Percentiles rank a stretch among this genome's conserved stretches.
Evolutionary conservation across 2,888 invertebrate species (phyloP).

Genomic region (Pherbina coryleti): DNA sequence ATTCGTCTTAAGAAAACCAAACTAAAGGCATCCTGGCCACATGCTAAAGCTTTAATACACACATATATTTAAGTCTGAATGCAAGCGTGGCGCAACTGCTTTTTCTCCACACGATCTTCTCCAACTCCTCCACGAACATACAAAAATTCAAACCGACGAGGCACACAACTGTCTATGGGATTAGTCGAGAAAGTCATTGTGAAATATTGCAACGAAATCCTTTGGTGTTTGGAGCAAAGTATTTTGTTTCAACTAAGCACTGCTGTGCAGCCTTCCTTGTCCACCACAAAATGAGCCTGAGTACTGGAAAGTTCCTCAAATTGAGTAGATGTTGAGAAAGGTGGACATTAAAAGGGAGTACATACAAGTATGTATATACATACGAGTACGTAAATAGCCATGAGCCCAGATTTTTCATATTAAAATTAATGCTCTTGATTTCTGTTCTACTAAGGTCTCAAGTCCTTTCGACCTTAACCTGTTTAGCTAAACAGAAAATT

Average conservation of each 20-base stretch:
- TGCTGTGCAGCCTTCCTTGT: not conserved
- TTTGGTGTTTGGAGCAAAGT: not conserved
- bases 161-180: conserved; percentile 1
- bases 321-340: not conserved
- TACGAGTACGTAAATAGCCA: too few species aligned
- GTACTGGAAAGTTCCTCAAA: not conserved
- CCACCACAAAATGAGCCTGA: not conserved
- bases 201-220: conserved; percentile 18
- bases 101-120: not conserved
- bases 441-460: too few species aligned
- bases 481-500: too few species aligned
- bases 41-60: not conserved
- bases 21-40: not conserved
- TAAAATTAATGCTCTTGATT: too few species aligned
- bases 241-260: too few species aligned
- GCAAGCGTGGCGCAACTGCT: not conserved
- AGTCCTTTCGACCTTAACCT: too few species aligned
- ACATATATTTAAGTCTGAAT: not conserved
- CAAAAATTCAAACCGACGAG: not conserved
- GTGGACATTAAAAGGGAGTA: too few species aligned
- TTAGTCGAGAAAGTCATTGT: conserved; percentile 12
- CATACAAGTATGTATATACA: too few species aligned
- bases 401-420: too few species aligned
- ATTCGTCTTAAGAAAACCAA: not conserved
- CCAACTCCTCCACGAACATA: not conserved